Evolutionary conservation across 2,113 vertebrate genomes (phyloP).

Genomic region (Prinia subflava): DNA sequence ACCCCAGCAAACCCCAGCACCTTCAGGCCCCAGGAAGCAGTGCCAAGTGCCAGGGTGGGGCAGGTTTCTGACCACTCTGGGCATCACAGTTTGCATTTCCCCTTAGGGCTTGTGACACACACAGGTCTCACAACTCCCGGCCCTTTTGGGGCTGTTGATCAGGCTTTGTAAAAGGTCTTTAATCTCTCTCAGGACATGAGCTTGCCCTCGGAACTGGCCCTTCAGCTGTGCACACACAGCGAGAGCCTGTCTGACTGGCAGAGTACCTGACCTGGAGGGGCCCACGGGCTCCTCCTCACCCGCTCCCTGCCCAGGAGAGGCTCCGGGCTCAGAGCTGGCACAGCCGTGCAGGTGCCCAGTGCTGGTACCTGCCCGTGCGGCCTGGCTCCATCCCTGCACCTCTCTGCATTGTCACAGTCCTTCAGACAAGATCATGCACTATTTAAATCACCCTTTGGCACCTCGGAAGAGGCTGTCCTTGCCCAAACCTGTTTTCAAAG

Average conservation of each 20-base stretch:
- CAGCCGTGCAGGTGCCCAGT: not conserved
- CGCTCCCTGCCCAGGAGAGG: not conserved
- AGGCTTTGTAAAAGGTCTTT: not conserved
- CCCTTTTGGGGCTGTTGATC: not conserved
- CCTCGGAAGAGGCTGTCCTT: not conserved
- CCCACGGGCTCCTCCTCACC: rapidly evolving
- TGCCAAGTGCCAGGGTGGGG: rapidly evolving
- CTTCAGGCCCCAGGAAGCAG: too few species aligned
- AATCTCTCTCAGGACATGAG: rapidly evolving
- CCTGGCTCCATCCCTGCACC: not conserved
- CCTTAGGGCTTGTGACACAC: rapidly evolving
- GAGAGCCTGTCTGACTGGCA: not conserved
- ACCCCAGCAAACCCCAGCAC: rapidly evolving
- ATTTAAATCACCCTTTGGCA: not conserved
- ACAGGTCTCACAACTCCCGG: rapidly evolving
- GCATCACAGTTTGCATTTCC: not conserved
- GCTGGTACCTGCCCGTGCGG: not conserved
- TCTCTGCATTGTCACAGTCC: not conserved
- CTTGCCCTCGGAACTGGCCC: too few species aligned
- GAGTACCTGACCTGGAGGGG: rapidly evolving
- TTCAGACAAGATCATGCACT: not conserved
- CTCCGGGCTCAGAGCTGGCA: not conserved
- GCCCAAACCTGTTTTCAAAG: not conserved
- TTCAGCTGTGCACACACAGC: rapidly evolving
- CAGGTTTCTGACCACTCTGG: not conserved